These are phyloP conservation scores for Hoplodrina ambigua DNA, from an alignment of 2,888 invertebrate genomes.

Conservation along the genomic window DNA sequence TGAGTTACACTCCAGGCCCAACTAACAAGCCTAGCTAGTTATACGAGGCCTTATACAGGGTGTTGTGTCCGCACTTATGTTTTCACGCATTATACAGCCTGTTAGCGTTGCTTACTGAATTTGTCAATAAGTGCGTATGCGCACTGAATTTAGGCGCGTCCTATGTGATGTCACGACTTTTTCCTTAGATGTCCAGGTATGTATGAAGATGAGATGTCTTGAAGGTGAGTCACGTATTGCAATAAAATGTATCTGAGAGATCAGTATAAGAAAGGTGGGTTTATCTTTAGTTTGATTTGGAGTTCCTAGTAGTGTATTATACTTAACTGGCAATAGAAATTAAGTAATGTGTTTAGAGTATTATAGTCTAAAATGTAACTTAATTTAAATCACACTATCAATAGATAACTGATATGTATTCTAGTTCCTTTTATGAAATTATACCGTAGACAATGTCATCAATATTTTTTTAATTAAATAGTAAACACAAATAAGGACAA, in stretches of 20 bases:
- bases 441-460: too few relatives aligned
- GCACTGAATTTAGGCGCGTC: slow-evolving; percentile 57
- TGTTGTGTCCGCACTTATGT: slow-evolving; percentile 60
- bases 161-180: slow-evolving; percentile 59
- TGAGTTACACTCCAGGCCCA: slow-evolving; percentile 72
- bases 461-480: too few relatives aligned
- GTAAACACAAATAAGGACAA: too few relatives aligned
- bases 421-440: too few relatives aligned
- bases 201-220: slow-evolving; percentile 52
- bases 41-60: slow-evolving; percentile 66
- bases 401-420: too few relatives aligned
- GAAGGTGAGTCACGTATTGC: slow-evolving; percentile 46
- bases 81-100: slow-evolving; percentile 62
- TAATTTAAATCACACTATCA: too few relatives aligned
- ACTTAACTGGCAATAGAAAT: background rate
- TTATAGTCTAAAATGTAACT: background rate
- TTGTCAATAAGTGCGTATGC: slow-evolving; percentile 61
- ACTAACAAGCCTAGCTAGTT: slow-evolving; percentile 74
- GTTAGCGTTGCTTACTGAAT: slow-evolving; percentile 63
- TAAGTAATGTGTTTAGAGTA: background rate
- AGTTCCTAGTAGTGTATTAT: background rate
- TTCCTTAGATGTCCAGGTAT: slow-evolving; percentile 52
- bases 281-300: slow-evolving; percentile 10
- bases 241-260: slow-evolving; percentile 51
- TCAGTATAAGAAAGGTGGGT: slow-evolving; percentile 30